Evolutionary conservation across 92 coral and sea anemone species (phyloP), one percentile per base, ranked within the genome.

Genomic region (Diadumene lineata): DNA sequence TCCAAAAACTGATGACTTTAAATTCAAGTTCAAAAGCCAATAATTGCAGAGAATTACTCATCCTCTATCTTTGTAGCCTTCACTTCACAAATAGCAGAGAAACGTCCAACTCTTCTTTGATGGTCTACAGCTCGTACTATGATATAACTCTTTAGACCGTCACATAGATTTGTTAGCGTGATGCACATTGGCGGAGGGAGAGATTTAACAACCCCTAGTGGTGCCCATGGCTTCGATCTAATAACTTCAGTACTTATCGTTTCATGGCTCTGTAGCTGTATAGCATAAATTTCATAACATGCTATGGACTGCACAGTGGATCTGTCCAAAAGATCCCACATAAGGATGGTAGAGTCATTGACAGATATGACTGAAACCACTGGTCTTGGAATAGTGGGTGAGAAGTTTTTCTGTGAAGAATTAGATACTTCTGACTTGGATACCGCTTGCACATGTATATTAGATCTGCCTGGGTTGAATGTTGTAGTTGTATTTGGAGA

Each of bases 141-240:
- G 29, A 78, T 50, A 34, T 66, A 67, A 38, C 68, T 78, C 24
- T 24, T 78, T 7, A 55, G 26, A 0, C 82, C 82, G 31, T 15
- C 33, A 58, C 24, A 28, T 11, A 78, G 44, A 55, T 78, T 56
- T 0, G 76, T 78, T n/a, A 78, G 75, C 17, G 82, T 78, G 38
- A 69, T 66, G 4, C 61, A 75, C 82, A 78, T 78, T 7, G 82
- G 82, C 1, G 55, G 56, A 0, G 74, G 56, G 7, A 78, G 75
- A 17, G 82, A 73, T 16, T 68, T 78, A 32, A 78, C 51, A 7
- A 26, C 68, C 2, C 82, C 82, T 15, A 78, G 22, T 17, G 24
- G 63, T 56, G 27, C 68, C 82, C 82, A 78, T 8, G 66, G 32
- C 66, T 56, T 72, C 6, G 56, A 1, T 22, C 21, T 11, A 18